Evolutionary conservation across 1,140 invertebrate species (phyloP), one percentile per base, ranked within the genome.

Genomic region (Magallana ariakensis): DNA sequence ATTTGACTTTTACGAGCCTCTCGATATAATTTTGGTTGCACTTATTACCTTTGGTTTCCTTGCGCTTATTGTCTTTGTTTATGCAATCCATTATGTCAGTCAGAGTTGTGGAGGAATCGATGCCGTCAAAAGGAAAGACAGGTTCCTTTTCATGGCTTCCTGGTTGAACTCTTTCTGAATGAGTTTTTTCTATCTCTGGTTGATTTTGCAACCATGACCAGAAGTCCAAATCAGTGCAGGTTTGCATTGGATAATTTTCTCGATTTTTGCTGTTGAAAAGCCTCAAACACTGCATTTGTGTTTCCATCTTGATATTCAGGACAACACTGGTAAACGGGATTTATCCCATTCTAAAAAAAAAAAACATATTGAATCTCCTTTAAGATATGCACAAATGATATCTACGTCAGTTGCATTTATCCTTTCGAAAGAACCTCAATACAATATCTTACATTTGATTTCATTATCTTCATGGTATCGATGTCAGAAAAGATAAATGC

Each of bases 341-440:
- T 75, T 75, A 75, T 75, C 66, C 66, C 66, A 75, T 75, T 75
- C 66, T 75, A 13, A 75, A 75, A 75, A 46, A 46, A 4, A 46
- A 46, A 46, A 46, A 4, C 5, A 46, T 46, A n/a, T n/a, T n/a
- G 2, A 2, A 46, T 46, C 2, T 46, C 33, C 33, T 46, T 46
- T 46, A 4, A 46, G 5, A 46, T 46, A 46, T 5, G 33, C 33
- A 46, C 0, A 5, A 46, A 46, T 46, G 33, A 46, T 46, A 46
- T 46, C 5, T 46, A 5, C 33, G 33, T 46, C 2, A 46, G 5
- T 46, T 46, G 33, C 33, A 46, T 46, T 46, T 46, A 46, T 46
- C 33, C 33, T 46, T 46, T 46, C 3, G 3, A 46, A 46, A 0
- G 33, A 2, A 46, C 0, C 5, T 46, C 33, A 46, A 46, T 46